Conservation (phyloP, 2,113 vertebrate species). For the Psittacus erithacus region DNA sequence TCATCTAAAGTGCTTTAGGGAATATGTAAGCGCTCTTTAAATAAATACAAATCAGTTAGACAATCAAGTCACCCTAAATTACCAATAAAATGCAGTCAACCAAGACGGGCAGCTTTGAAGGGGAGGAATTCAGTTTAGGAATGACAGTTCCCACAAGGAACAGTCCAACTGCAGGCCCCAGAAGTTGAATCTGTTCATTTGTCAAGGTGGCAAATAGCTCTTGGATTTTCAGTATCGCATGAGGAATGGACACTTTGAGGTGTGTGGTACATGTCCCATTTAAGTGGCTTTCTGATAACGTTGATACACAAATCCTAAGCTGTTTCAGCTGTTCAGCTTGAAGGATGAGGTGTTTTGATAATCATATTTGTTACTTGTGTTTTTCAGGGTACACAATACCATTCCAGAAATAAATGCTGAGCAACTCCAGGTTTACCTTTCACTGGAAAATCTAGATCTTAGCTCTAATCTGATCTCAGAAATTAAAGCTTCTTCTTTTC, state of each 20-base stretch:
- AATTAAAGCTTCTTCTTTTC: slow-evolving; percentile 82
- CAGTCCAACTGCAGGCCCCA: not conserved
- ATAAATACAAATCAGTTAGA: not conserved
- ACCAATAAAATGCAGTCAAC: not conserved
- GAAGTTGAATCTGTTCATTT: not conserved
- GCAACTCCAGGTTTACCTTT: slow-evolving; percentile 78
- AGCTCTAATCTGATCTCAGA: slow-evolving; percentile 85
- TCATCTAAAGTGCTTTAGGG: not conserved
- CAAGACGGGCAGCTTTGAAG: not conserved
- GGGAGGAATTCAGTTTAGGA: not conserved
- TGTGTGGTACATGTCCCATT: not conserved
- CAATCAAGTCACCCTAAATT: not conserved
- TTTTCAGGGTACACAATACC: slow-evolving; percentile 82
- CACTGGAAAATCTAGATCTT: slow-evolving; percentile 82
- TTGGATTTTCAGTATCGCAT: not conserved
- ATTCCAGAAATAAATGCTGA: slow-evolving; percentile 79
- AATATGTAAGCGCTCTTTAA: not conserved
- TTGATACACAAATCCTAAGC: not conserved
- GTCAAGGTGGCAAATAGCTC: not conserved
- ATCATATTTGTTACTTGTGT: not conserved
- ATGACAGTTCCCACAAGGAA: not conserved
- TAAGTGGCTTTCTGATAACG: not conserved
- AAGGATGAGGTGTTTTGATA: not conserved
- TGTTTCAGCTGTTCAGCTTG: not conserved
- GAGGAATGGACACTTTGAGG: not conserved